Evolutionary conservation across 2,888 invertebrate genomes (phyloP).

Genomic region (Acrobasis repandana): DNA sequence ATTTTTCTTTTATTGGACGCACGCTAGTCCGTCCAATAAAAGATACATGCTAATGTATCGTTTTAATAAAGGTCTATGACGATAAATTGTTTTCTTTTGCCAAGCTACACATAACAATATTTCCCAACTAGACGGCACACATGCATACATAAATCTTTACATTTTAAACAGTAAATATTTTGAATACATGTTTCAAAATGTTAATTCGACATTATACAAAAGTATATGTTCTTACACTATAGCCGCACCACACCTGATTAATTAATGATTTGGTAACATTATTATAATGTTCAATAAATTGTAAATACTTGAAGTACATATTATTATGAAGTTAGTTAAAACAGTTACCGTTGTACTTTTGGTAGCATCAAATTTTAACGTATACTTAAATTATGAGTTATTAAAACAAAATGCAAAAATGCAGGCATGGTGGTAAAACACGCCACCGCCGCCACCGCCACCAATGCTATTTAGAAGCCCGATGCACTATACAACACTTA

Average conservation of each 20-base stretch:
- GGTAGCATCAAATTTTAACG: neutral
- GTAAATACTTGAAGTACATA: too few species aligned
- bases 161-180: neutral
- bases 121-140: conserved; percentile 10
- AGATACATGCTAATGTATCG: too few species aligned
- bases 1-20: neutral
- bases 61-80: conserved; percentile 14
- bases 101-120: conserved; percentile 15
- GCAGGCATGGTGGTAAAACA: neutral
- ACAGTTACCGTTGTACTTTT: neutral
- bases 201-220: neutral
- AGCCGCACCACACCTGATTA: neutral
- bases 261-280: neutral
- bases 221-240: neutral
- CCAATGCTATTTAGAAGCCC: neutral
- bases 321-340: neutral
- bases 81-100: conserved; percentile 5
- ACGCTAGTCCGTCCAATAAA: too few species aligned
- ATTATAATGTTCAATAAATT: neutral
- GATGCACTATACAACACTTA: neutral
- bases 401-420: neutral
- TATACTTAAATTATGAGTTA: neutral
- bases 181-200: neutral
- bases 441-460: neutral
- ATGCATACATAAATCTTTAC: neutral